Base-by-base conservation (phyloP, 2,797 vertebrate genomes). In the Periophthalmus magnuspinnatus region DNA sequence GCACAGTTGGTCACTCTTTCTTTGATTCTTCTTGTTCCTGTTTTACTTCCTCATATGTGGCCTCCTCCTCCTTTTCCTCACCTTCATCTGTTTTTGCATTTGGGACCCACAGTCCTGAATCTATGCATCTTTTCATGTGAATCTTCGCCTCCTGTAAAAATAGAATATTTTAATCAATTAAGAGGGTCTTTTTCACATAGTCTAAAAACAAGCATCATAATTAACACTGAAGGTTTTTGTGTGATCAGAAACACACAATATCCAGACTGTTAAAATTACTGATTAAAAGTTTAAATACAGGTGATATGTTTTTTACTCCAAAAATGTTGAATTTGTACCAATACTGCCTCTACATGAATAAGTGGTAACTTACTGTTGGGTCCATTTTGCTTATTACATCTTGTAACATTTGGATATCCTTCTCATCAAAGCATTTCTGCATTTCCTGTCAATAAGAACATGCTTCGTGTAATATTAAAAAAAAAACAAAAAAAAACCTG, bases 71-170 rank as follows among this genome's bases (percentile, higher is more conserved):
- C 72, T 94, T 92, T 34, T 91, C 81, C 10, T 91, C 95, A 0
- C 86, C 90, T 13, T 91, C 92, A 0, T 93, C 95, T 0, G 79
- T 67, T 73, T 91, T 95, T 70, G 95, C 93, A 79, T 98, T 97
- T 45, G 97, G 96, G 7, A 98, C 96, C 97, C 96, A 98, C 21
- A 98, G 94, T 10, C 97, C 97, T 0, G 97, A 98, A 2, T 97
- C 96, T 47, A 98, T 95, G 86, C 96, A 98, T 24, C 91, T 93
- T 84, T 97, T 96, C 96, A 98, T 98, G 84, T 96, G 95, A 71
- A 81, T 57, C 85, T 96, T 97, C 0, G 97, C 97, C 58, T 97
- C 96, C 89, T 89, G 45, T 17, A 33, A 50, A 56, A 38, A 80
- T 56, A 0, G 14, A 4, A 28, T 11, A 24, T 28, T 28, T 52